Base-by-base conservation (phyloP, 2,888 invertebrate species). In the Brenthis ino region DNA sequence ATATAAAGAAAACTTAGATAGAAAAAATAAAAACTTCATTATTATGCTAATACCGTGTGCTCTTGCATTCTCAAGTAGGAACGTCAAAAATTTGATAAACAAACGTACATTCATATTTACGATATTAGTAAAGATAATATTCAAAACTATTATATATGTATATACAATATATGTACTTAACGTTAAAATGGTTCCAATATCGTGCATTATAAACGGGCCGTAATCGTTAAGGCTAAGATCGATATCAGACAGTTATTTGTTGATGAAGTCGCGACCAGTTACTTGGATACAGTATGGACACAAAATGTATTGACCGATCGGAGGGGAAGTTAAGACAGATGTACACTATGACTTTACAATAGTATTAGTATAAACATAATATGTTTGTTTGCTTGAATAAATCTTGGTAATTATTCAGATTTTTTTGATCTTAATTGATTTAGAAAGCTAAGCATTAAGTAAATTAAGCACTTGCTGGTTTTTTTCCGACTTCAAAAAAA, bases 251-350 rank as follows among this genome's bases (percentile, higher is more conserved):
- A 74, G 79, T 90, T 87, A 90, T 91, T 91, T 85, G 82, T 91
- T 91, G 86, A 91, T 90, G 87, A 88, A 86, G 85, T 77, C 80
- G 80, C 74, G 79, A 55, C 71, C 73, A 83, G 90, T 91, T 83
- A 88, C 91, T 88, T 87, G 86, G 90, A 84, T 84, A 91, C 91
- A 82, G 79, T 65, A 77, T 77, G 76, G 78, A 86, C 83, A 88
- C 86, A 86, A 84, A 80, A 81, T 81, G 74, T 86, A 85, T 85
- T 87, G 87, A 86, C 85, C 85, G 80, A 79, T 77, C 57, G 64
- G 24, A 61, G 48, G 54, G 64, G 55, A 51, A 16, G n/a, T 66
- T 53, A 63, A 24, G 68, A n/a, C 53, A 13, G 53, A 51, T 69
- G 12, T 65, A 64, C 61, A 66, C 63, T 60, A 16, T 60, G 12